Base-by-base conservation (phyloP, 2,888 invertebrate genomes). In the Cryptocephalus moraei region DNA sequence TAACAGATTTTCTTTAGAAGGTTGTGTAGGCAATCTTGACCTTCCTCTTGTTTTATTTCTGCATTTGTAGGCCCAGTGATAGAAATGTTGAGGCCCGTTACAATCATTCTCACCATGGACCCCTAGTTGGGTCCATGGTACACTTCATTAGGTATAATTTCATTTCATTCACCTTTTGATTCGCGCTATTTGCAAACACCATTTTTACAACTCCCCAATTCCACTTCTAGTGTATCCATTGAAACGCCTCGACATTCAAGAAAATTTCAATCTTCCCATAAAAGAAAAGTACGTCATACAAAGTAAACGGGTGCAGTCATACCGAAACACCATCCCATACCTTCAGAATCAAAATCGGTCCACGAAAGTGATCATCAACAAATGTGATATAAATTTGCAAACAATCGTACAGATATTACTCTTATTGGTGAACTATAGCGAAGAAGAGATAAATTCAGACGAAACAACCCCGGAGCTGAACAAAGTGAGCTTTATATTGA, bases 401-500 rank as follows among this genome's bases (percentile, higher is more conserved):
- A 46, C 44, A 44, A 43, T 64, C 41, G 57, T 59, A 50, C 40
- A 55, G 34, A 59, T 56, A 45, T 47, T 65, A n/a, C 48, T 59
- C 13, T 47, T 50, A 11, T 43, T 66, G 40, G 54, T 56, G 9
- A 54, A 56, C 44, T 54, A 51, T 40, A 50, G 52, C 39, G 40
- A 40, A 32, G 49, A 54, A 10, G 56, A 61, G 43, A 45, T 61
- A 38, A 54, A 60, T 48, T 48, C 43, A 14, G 43, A 39, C 8
- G 32, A 38, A 39, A 34, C 14, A 9, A 43, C 12, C 9, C 10
- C 10, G 1, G 13, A 12, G 1, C 10, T 11, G 22, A 11, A 12
- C 10, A 11, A 44, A 9, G 32, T 33, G 12, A 13, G 32, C 11
- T 6, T 31, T n/a, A 32, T 42, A 12, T 32, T 9, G 6, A 1